Base-by-base conservation (phyloP, 2,888 invertebrate genomes). In the Epirrhoe alternata region DNA sequence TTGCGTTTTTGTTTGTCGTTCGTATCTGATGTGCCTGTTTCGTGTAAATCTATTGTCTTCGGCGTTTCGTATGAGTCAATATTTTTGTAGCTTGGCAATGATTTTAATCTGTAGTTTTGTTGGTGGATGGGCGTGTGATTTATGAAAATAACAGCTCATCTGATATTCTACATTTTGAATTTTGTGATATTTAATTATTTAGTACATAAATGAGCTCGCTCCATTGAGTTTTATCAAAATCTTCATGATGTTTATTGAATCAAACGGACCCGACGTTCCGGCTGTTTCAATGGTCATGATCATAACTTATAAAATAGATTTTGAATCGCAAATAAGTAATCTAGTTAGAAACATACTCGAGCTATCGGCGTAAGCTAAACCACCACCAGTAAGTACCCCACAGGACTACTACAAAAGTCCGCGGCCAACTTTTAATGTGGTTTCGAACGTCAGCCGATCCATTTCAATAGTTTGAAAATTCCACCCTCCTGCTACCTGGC, bases 1-100 rank as follows among this genome's bases (percentile, higher is more conserved):
- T 88, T 86, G 85, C 83, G 86, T 87, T 87, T 88, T 87, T 86
- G 87, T 87, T 87, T 83, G 81, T 80, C 73, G 76, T 77, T 74
- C 78, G 81, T 82, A 82, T 84, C 84, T 79, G 78, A 86, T 86
- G 84, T 82, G 75, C 80, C 75, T 76, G 81, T 81, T 81, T 74
- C 78, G 81, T 80, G 82, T 80, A 83, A 82, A 85, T 84, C 78
- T 75, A 76, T 77, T 82, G 81, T 80, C 73, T 76, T 62, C 56
- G 61, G 33, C 10, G 47, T 56, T 56, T 42, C 38, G 24, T 42
- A 42, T 42, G 12, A 31, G 57, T 61, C 61, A 61, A 61, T 57
- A 56, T 51, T 51, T 35, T 62, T 42, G 31, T 42, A 52, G 60
- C 52, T 60, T 63, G 47, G 38, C 56, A 60, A 61, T 63, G 51